These are phyloP conservation scores for Potorous gilbertii DNA, from an alignment of 2,797 vertebrate species.

Conservation along the genomic window DNA sequence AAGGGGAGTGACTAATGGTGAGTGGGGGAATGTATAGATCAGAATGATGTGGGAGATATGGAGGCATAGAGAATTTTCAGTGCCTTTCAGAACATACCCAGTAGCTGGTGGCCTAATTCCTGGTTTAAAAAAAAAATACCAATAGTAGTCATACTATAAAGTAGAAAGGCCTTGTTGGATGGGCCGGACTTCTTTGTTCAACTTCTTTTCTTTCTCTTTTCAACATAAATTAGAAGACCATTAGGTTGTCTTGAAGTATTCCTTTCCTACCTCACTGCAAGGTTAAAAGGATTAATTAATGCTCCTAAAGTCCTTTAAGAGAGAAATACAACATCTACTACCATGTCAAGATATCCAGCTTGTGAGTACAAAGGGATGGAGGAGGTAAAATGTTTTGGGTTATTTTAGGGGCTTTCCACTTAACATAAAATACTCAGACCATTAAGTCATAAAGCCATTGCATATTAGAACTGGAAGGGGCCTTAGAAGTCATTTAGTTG, in stretches of 20 bases:
- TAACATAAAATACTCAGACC: not conserved
- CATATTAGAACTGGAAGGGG: not conserved
- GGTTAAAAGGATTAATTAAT: not conserved
- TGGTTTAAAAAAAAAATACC: not conserved
- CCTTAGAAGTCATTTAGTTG: not conserved
- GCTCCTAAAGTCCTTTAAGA: not conserved
- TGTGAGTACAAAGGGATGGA: not conserved
- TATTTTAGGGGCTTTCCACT: not conserved
- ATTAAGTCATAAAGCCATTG: not conserved
- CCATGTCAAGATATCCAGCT: not conserved
- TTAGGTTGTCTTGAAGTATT: not conserved
- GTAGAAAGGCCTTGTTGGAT: not conserved
- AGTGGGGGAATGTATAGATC: not conserved
- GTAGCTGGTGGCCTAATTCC: not conserved
- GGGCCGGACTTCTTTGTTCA: not conserved
- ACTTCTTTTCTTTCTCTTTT: not conserved
- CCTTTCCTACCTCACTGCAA: not conserved
- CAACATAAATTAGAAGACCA: not conserved
- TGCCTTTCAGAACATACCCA: not conserved
- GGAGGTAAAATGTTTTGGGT: not conserved
- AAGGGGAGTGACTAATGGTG: not conserved
- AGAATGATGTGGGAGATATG: not conserved
- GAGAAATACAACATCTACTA: not conserved
- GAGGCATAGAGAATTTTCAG: not conserved
- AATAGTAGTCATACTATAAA: not conserved